phyloP scores from a whole-genome alignment of 1,140 invertebrate species.

The Rhopalosiphum padi region DNA sequence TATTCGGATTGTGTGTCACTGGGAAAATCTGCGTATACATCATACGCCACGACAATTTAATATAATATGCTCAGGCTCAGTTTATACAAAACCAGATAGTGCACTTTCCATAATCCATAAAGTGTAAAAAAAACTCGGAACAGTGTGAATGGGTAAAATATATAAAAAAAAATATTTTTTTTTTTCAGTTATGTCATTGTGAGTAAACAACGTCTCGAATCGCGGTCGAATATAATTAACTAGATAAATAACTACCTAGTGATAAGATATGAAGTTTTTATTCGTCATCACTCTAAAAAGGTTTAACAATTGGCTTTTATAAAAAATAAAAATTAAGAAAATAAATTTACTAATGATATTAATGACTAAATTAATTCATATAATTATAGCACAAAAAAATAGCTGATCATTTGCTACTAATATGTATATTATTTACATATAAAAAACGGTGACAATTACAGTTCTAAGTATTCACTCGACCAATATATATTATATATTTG shows the following conservation, averaged over 20 bases:
- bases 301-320: background rate
- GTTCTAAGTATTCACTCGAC: background rate
- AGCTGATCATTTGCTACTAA: background rate
- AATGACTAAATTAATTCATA: too few relatives aligned
- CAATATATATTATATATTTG: background rate
- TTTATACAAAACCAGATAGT: background rate
- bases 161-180: background rate
- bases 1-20: background rate
- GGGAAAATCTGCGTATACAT: background rate
- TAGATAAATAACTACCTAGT: background rate
- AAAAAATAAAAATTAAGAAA: background rate
- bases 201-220: background rate
- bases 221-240: background rate
- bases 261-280: background rate
- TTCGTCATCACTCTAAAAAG: background rate
- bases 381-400: background rate
- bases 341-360: too few relatives aligned
- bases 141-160: background rate
- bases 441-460: background rate
- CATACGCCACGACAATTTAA: background rate
- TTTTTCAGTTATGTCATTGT: background rate
- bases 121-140: background rate
- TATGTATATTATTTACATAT: background rate
- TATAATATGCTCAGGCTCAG: background rate
- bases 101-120: background rate